A percentile compares a stretch with the other conserved stretches of the same genome.
Evolutionary conservation across 2,888 invertebrate species (phyloP).

Genomic region (Pediacus dermestoides): DNA sequence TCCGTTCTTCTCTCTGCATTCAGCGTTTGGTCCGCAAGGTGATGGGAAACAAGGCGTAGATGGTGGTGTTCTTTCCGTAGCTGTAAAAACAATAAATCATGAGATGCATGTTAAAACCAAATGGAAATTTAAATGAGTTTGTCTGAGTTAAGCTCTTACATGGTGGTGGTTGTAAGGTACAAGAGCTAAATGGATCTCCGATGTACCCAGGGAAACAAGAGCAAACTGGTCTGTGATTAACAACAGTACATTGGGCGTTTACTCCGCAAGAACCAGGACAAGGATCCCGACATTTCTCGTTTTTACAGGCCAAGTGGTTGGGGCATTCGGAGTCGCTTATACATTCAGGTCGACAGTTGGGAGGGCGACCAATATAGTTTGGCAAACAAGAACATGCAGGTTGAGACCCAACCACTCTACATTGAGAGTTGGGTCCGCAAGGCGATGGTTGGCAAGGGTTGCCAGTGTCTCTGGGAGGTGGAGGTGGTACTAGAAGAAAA

Average conservation of each 20-base stretch:
- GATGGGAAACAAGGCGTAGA: conserved; percentile 78
- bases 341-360: conserved; percentile 83
- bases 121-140: neutral
- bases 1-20: conserved; percentile 76
- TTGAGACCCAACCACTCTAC: conserved; percentile 73
- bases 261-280: conserved; percentile 76
- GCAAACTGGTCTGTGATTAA: conserved; percentile 78
- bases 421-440: conserved; percentile 80
- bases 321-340: conserved; percentile 77
- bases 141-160: conserved; percentile 45
- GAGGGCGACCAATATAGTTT: conserved; percentile 79
- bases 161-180: conserved; percentile 44
- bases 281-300: conserved; percentile 79
- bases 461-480: conserved; percentile 46
- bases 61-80: conserved; percentile 61
- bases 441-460: conserved; percentile 79
- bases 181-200: conserved; percentile 69
- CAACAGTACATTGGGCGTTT: conserved; percentile 78
- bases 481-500: conserved; percentile 44
- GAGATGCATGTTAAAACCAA: neutral
- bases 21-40: conserved; percentile 82
- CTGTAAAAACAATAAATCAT: conserved; percentile 44
- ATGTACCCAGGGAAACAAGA: conserved; percentile 78
- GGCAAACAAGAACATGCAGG: conserved; percentile 81
- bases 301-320: conserved; percentile 74